Percentiles rank a stretch among this genome's conserved stretches.
Evolutionary conservation across 2,888 invertebrate species (phyloP).

Genomic region (Drosophila kanekoi): DNA sequence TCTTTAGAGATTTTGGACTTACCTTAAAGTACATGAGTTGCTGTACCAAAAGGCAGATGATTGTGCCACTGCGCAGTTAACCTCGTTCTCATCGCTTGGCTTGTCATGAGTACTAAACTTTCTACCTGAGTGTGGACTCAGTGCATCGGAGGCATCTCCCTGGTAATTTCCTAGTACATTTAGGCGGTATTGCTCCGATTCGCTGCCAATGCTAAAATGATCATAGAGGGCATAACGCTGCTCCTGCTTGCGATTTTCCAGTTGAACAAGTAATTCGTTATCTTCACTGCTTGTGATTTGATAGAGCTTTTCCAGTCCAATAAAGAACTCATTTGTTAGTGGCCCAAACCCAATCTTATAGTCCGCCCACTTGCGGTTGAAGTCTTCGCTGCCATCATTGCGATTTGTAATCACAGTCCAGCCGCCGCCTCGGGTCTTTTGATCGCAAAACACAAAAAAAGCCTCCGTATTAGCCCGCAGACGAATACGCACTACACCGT

Average conservation of each 20-base stretch:
- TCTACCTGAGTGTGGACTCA: conserved; percentile 58
- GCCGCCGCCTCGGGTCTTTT: conserved; percentile 62
- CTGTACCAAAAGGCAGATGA: conserved; percentile 67
- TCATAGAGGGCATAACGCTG: conserved; percentile 60
- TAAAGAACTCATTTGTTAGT: conserved; percentile 55
- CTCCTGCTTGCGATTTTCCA: conserved; percentile 63
- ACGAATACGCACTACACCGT: conserved; percentile 64
- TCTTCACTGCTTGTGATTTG: conserved; percentile 56
- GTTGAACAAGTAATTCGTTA: conserved; percentile 56
- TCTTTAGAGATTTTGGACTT: not conserved
- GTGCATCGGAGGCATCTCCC: conserved; percentile 63
- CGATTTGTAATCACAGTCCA: conserved; percentile 67
- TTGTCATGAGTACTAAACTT: conserved; percentile 63
- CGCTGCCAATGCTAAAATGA: conserved; percentile 61
- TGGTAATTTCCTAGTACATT: conserved; percentile 56
- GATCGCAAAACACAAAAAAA: conserved; percentile 65
- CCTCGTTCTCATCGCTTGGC: conserved; percentile 51
- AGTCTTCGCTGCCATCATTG: conserved; percentile 55
- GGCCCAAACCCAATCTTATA: conserved; percentile 65
- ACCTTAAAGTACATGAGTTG: conserved; percentile 59
- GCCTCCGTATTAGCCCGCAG: conserved; percentile 36
- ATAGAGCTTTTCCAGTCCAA: conserved; percentile 66
- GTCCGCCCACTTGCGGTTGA: conserved; percentile 68
- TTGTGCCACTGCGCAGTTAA: conserved; percentile 54
- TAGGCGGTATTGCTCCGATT: conserved; percentile 61